Base-by-base conservation (phyloP, 1,140 invertebrate species). In the Archegozetes longisetosus region DNA sequence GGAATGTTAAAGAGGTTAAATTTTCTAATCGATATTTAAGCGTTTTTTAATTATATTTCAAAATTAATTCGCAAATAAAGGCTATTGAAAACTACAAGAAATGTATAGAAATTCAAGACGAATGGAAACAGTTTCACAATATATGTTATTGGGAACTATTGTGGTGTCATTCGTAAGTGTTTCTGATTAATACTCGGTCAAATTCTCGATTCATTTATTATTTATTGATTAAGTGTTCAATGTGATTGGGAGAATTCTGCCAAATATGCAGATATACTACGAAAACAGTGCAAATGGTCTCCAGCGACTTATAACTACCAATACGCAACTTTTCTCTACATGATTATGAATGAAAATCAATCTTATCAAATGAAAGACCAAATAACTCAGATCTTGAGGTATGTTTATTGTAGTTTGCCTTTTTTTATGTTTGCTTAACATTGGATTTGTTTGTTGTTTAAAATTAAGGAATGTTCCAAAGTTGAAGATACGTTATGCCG, bases 71-170 rank as follows among this genome's bases (percentile, higher is more conserved):
- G 32, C 6, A 40, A 40, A 9, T 9, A 40, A 40, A 40, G 26
- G 82, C 86, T 2, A 79, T 87, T 51, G 69, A 75, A 1, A 88
- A 82, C 74, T 95, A 91, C 72, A 82, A 81, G 48, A 81, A 79
- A 64, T 90, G 88, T 0, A 85, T 90, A 75, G 79, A 84, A 53
- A 86, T 84, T 14, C 89, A 94, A 69, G 72, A 81, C 61, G 75
- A 85, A 9, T 97, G 92, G 88, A 80, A 83, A 3, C 91, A 96
- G 69, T 93, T 96, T 71, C 89, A 94, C 73, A 89, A 95, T 71
- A 70, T 96, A 0, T 93, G 89, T 70, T 94, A 83, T 71, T 97
- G 92, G 93, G 92, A 97, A 72, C 74, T 95, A 24, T 81, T 92
- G 75, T 96, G 90, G 89, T 80, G 85, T 9, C 79, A 89, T 68